Evolutionary conservation across 2,888 invertebrate species (phyloP), one percentile per base, ranked within the genome.

Genomic region (Amiota mariae): DNA sequence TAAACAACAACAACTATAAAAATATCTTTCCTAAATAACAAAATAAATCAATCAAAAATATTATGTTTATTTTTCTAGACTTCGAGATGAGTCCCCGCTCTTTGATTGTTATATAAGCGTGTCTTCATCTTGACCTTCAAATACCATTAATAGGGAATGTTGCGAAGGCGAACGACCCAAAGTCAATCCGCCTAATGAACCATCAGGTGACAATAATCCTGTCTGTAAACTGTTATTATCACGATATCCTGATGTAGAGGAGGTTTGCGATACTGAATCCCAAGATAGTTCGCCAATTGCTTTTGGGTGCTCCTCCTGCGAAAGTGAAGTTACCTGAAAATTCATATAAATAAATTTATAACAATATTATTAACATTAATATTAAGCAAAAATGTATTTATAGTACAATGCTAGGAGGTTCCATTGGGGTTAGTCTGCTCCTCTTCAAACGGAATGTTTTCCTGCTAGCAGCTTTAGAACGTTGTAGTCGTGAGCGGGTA

Each of bases 381-480:
- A 36, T 36, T 2, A 36, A 36, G 36, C 0, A 9, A 9, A 20
- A 20, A 20, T 59, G 1, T 59, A 78, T 82, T 85, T 78, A n/a
- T n/a, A n/a, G n/a, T n/a, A 87, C 85, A 75, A 85, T 86, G 76
- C 81, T 84, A 0, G 87, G 89, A 89, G 95, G 94, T 90, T 95
- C 95, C 59, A 93, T 92, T 79, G 93, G 93, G 73, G 91, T 93
- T 85, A 92, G 93, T 84, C 95, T 92, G 71, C 85, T 87, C 88
- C 95, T 95, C 79, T 95, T 92, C 76, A 96, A 92, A 76, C 97
- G 93, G 91, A 98, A 98, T 0, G 98, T 98, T 90, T 97, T 97
- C 83, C 98, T 93, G 85, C 97, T 98, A 87, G 97, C 97, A 51
- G 97, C 97, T 90, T 97, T 98, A 72, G 97, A 95, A 20, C 98